Evolutionary conservation across 2,888 invertebrate species (phyloP), one percentile per base, ranked within the genome.

Genomic region (Aradus depressus): DNA sequence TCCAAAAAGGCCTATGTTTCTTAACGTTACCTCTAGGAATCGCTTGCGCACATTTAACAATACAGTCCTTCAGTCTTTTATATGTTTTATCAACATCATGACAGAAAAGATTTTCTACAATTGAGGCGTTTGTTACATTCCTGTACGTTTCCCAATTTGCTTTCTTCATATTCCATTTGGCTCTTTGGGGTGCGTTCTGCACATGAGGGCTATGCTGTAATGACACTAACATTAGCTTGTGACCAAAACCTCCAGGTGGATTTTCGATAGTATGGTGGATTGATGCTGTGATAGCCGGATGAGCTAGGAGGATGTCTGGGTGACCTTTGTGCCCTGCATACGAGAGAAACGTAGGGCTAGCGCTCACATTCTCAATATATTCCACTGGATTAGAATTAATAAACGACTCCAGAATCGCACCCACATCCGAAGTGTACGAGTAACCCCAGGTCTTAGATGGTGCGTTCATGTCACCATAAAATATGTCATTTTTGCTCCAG

Each of bases 391-490:
- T 44, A 14, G 49, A 14, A 28, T 28, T 31, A 21, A 43, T 48
- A 28, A 48, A 47, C 16, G 18, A 18, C 38, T 47, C 47, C 14
- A 35, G 14, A 18, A 35, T 10, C 16, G n/a, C 19, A 41, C 18
- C 37, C n/a, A 39, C 39, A 21, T 22, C 16, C 18, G 21, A 21
- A 38, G 39, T 39, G 21, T 28, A n/a, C 16, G 26, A 14, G 21
- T 48, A 43, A 18, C 39, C 49, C 39, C 41, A 48, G 23, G 25
- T 16, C n/a, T 4, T 16, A 41, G 12, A 21, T 5, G 43, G 39
- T 18, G 38, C 47, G 16, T 47, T 47, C 14, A 47, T 12, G 38
- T 47, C 37, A 23, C 47, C 47, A 12, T 18, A n/a, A 10, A 47
- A 16, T 22, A 37, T 19, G 21, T 22, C 22, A 22, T 34, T 47